phyloP scores from a whole-genome alignment of 2,797 vertebrate genomes.

The Vultur gryphus region DNA sequence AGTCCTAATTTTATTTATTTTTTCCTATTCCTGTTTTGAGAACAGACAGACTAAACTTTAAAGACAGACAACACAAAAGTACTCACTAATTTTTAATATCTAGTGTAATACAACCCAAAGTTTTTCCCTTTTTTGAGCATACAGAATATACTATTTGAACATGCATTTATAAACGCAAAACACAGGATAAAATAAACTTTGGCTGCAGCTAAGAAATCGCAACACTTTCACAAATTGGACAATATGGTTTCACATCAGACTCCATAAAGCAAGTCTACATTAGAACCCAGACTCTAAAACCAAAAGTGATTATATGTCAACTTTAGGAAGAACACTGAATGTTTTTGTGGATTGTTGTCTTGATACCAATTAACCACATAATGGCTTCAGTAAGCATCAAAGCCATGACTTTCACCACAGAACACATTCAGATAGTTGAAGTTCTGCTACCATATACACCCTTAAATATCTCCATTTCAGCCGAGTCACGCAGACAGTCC shows the following conservation, averaged over 20 bases:
- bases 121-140: background rate
- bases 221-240: background rate
- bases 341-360: background rate
- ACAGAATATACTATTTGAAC: background rate
- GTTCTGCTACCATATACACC: background rate
- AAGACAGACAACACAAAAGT: background rate
- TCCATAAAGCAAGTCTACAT: background rate
- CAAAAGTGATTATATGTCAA: background rate
- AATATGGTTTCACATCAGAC: background rate
- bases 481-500: background rate
- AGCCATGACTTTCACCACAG: background rate
- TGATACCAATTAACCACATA: background rate
- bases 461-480: background rate
- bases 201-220: background rate
- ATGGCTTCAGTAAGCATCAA: background rate
- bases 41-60: too few species aligned
- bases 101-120: background rate
- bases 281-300: background rate
- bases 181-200: background rate
- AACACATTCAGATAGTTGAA: background rate
- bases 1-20: background rate
- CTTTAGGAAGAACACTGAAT: background rate
- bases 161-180: background rate
- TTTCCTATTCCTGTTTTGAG: background rate
- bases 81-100: background rate